phyloP scores from a whole-genome alignment of 2,888 invertebrate genomes.

The Eupithecia inturbata region DNA sequence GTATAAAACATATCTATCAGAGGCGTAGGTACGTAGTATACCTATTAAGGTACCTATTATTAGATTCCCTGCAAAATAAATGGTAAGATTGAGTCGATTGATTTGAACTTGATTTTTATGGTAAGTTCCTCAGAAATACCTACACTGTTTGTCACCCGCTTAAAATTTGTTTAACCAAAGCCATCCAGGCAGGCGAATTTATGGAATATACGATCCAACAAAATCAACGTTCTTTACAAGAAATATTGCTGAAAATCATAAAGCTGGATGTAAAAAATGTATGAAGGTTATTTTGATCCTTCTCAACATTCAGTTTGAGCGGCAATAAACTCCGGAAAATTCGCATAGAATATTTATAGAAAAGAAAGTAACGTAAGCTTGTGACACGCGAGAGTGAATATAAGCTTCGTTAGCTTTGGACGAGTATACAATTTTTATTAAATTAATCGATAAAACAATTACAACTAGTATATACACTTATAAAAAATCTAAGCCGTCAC shows the following conservation, averaged over 20 bases:
- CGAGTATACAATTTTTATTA: neutral
- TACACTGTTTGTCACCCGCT: neutral
- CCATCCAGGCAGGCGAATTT: neutral
- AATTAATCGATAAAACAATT: no score
- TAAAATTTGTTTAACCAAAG: neutral
- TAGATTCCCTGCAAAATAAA: neutral
- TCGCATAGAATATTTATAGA: slow-evolving; percentile 25
- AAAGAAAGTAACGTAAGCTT: slow-evolving; percentile 14
- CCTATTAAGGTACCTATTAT: neutral
- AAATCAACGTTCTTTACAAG: slow-evolving; percentile 7
- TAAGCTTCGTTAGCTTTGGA: neutral
- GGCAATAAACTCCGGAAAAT: slow-evolving; percentile 10
- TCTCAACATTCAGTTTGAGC: slow-evolving; percentile 12
- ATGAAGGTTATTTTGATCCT: slow-evolving; percentile 14
- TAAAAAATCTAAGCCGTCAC: no score
- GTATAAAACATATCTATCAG: neutral
- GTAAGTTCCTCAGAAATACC: no score
- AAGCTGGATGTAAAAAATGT: slow-evolving; percentile 13
- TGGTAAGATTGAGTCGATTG: no score
- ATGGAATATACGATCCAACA: slow-evolving; percentile 7
- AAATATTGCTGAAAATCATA: slow-evolving; percentile 3
- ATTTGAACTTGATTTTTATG: no score
- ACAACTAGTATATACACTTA: no score
- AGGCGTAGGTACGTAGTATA: neutral
- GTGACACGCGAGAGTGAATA: neutral